These are phyloP conservation scores for Myotis davidii DNA, from an alignment of 2,113 vertebrate genomes.

Conservation along the genomic window DNA sequence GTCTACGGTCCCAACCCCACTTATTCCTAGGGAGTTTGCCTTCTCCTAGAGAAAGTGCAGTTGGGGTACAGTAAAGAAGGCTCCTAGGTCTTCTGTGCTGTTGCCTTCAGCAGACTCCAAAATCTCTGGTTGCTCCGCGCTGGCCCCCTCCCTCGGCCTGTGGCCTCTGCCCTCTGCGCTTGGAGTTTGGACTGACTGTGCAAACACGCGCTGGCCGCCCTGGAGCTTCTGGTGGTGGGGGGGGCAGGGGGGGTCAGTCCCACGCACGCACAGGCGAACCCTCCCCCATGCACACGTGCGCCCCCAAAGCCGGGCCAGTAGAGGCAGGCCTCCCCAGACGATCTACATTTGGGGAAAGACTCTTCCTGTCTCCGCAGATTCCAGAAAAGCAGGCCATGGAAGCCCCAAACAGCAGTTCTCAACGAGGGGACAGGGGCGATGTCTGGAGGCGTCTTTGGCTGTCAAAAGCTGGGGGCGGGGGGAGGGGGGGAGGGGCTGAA, in stretches of 20 bases:
- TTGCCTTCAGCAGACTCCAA: background rate
- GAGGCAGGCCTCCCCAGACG: background rate
- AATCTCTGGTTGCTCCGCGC: background rate
- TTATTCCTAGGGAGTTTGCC: background rate
- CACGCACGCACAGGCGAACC: background rate
- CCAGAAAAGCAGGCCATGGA: background rate
- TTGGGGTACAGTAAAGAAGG: background rate
- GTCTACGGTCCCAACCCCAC: background rate
- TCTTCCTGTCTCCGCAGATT: background rate
- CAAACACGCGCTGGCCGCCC: background rate
- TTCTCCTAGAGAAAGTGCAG: background rate
- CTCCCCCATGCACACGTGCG: background rate
- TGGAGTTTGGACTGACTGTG: background rate
- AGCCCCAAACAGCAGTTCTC: background rate
- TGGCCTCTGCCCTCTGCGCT: background rate
- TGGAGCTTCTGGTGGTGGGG: accelerated
- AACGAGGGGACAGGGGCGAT: background rate
- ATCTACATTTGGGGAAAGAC: background rate
- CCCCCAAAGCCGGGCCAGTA: no score
- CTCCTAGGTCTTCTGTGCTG: background rate
- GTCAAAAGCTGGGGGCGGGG: background rate
- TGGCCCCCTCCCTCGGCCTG: background rate
- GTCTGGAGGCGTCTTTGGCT: background rate
- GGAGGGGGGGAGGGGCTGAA: no score
- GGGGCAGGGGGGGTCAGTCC: background rate